These are phyloP conservation scores for Xiphophorus hellerii DNA, from an alignment of 2,113 vertebrate genomes.

Conservation along the genomic window DNA sequence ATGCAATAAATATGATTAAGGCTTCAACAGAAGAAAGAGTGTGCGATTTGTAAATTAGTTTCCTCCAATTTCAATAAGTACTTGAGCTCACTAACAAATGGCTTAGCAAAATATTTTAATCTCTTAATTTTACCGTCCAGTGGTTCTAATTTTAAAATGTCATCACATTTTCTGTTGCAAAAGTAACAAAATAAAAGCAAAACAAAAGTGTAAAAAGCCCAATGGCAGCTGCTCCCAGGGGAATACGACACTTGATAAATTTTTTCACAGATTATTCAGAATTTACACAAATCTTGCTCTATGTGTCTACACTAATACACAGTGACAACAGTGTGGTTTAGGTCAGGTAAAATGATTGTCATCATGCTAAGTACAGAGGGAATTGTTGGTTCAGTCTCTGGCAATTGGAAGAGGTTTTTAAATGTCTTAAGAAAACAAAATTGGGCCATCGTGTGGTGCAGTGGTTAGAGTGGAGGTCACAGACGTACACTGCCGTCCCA, in stretches of 20 bases:
- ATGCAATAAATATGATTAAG: slow-evolving; percentile 27
- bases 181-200: background rate
- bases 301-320: background rate
- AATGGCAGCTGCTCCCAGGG: background rate
- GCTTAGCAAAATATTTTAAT: background rate
- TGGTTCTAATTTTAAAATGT: background rate
- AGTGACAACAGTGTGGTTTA: background rate
- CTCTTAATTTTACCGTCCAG: background rate
- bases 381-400: background rate
- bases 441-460: too few species aligned
- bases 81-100: background rate
- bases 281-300: background rate
- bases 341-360: slow-evolving; percentile 13
- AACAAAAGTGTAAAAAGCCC: too few species aligned
- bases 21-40: slow-evolving; percentile 19
- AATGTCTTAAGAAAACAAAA: background rate
- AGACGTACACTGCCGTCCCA: too few species aligned
- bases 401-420: background rate
- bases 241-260: background rate
- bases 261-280: background rate
- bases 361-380: background rate
- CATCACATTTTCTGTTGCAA: background rate
- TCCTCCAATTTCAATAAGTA: background rate
- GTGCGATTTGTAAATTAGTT: background rate
- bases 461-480: too few species aligned